Evolutionary conservation across 2,797 vertebrate genomes (phyloP).

Genomic region (Poeciliopsis turneri): DNA sequence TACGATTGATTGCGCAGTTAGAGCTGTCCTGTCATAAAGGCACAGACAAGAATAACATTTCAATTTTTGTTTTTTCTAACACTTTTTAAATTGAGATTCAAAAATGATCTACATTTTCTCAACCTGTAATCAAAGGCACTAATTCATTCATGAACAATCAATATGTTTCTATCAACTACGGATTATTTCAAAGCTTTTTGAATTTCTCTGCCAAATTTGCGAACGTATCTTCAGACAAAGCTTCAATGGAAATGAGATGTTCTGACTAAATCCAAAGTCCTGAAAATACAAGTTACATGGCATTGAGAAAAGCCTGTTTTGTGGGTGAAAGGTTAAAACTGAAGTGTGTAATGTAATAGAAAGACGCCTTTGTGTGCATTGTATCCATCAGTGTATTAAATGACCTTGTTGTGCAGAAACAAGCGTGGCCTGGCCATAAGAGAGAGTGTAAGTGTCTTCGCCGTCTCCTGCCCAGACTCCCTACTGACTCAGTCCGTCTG

Average conservation of each 20-base stretch:
- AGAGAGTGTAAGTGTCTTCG: conserved; percentile 89
- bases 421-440: conserved; percentile 90
- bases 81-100: no score
- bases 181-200: background rate
- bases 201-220: background rate
- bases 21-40: no score
- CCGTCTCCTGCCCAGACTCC: conserved; percentile 83
- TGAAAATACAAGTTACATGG: background rate
- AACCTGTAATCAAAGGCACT: no score
- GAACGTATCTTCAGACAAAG: background rate
- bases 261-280: background rate
- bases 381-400: conserved; percentile 22
- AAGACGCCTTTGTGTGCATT: background rate
- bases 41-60: no score
- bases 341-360: background rate
- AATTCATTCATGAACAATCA: background rate
- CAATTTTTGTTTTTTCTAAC: no score
- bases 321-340: background rate
- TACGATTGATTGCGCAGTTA: no score
- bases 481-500: conserved; percentile 92
- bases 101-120: no score
- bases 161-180: background rate
- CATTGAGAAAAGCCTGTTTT: background rate
- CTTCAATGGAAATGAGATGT: background rate
- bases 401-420: conserved; percentile 78